Conservation (phyloP, 2,888 invertebrate genomes). For the Temnothorax rugatulus region DNA sequence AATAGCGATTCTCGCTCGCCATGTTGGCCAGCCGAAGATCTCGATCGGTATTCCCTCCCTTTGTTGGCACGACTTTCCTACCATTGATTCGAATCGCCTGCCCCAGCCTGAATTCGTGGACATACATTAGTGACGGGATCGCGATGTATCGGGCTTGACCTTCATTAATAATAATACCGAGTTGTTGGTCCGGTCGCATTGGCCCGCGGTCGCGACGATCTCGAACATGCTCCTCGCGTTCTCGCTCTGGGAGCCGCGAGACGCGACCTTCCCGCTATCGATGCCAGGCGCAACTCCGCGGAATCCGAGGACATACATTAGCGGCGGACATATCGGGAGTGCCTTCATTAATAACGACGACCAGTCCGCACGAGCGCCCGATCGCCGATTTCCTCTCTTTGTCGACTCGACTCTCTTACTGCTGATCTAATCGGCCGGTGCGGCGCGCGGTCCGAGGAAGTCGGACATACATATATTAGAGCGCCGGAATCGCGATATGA, state of each 20-base stretch:
- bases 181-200: constrained; percentile 1
- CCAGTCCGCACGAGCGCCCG: constrained; percentile 18
- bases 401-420: constrained; percentile 39
- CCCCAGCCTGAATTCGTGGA: constrained; percentile 27
- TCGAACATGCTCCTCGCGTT: constrained; percentile 44
- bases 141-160: constrained; percentile 55
- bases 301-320: constrained; percentile 46
- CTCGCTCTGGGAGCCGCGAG: background rate
- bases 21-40: constrained; percentile 23
- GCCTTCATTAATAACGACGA: constrained; percentile 50
- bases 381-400: constrained; percentile 51
- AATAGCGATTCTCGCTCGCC: constrained; percentile 39
- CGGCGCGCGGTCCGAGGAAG: constrained; percentile 32
- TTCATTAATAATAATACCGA: constrained; percentile 78
- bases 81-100: constrained; percentile 48
- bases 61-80: constrained; percentile 47
- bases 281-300: constrained; percentile 44
- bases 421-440: constrained; percentile 62
- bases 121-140: constrained; percentile 42
- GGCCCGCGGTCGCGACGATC: constrained; percentile 33
- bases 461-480: constrained; percentile 36
- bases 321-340: constrained; percentile 36
- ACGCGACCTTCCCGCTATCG: constrained; percentile 27
- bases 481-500: constrained; percentile 51
- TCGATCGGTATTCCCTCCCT: constrained; percentile 42